Conservation (phyloP, 2,113 vertebrate species). For the Lanius collurio region DNA sequence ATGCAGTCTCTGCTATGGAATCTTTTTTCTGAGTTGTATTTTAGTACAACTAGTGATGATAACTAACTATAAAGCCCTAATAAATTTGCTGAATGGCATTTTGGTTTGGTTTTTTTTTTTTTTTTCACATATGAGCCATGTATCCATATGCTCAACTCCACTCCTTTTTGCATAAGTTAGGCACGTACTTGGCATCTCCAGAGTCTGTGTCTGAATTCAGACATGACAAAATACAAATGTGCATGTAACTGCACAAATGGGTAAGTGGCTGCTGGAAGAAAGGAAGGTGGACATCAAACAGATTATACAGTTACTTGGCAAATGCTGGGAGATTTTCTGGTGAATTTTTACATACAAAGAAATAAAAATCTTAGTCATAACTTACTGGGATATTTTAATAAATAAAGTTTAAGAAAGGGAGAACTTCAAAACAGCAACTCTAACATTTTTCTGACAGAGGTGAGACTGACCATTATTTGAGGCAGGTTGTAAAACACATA, state of each 20-base stretch:
- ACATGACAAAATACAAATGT: constrained; percentile 49
- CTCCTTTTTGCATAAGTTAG: background rate
- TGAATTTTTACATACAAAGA: background rate
- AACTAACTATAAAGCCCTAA: constrained; percentile 35
- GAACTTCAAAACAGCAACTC: background rate
- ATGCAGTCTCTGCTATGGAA: background rate
- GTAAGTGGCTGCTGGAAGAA: background rate
- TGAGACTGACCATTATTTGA: background rate
- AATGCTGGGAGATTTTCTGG: background rate
- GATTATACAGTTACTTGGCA: background rate
- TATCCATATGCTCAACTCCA: constrained; percentile 41
- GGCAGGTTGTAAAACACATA: background rate
- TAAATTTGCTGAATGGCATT: constrained; percentile 34
- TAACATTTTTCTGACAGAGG: background rate
- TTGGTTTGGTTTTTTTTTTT: background rate
- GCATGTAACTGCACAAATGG: background rate
- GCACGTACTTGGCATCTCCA: constrained; percentile 55
- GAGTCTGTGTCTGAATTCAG: background rate
- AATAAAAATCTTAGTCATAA: background rate
- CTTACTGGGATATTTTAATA: background rate
- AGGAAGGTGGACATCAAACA: constrained; percentile 7
- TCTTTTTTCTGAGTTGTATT: background rate
- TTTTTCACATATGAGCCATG: background rate
- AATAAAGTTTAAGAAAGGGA: background rate
- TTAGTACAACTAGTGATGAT: constrained; percentile 15